A percentile compares a stretch with the other conserved stretches of the same genome.
phyloP scores from a whole-genome alignment of 2,113 vertebrate genomes.

The Neoarius graeffei region DNA sequence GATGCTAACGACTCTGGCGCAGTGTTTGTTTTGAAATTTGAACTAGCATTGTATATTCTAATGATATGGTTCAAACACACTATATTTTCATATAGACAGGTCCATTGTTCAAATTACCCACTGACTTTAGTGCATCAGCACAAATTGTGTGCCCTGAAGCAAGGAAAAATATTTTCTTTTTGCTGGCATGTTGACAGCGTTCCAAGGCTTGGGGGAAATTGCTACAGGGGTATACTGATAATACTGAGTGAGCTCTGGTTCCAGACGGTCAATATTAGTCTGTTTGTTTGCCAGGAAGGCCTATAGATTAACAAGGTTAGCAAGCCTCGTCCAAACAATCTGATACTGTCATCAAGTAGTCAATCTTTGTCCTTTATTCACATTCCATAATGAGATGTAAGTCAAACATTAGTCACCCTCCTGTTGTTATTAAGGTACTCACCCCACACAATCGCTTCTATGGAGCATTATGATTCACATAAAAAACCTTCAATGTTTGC shows the following conservation, averaged over 20 bases:
- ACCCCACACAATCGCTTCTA: conserved; percentile 55
- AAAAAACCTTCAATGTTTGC: conserved; percentile 38
- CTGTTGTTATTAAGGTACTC: conserved; percentile 61
- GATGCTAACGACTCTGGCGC: background rate
- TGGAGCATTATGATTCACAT: conserved; percentile 50
- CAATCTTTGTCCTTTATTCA: conserved; percentile 62
- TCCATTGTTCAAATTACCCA: conserved; percentile 39
- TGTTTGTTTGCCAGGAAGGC: conserved; percentile 69
- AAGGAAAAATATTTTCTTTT: conserved; percentile 50
- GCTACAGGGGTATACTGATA: conserved; percentile 42
- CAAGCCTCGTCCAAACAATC: conserved; percentile 72
- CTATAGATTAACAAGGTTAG: conserved; percentile 71
- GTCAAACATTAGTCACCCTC: conserved; percentile 65
- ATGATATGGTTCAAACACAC: background rate
- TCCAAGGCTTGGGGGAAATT: conserved; percentile 53
- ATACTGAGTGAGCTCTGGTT: conserved; percentile 54
- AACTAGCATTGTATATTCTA: conserved; percentile 9
- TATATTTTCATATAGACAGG: background rate
- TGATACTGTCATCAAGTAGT: conserved; percentile 58
- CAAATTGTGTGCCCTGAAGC: conserved; percentile 40
- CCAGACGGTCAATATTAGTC: conserved; percentile 76
- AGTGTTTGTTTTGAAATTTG: conserved; percentile 17
- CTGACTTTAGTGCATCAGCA: conserved; percentile 26
- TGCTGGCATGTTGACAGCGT: conserved; percentile 49
- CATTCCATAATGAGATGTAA: conserved; percentile 62